Evolutionary conservation across 2,797 vertebrate species (phyloP), one percentile per base, ranked within the genome.

Genomic region (Malacoctenus gilli): DNA sequence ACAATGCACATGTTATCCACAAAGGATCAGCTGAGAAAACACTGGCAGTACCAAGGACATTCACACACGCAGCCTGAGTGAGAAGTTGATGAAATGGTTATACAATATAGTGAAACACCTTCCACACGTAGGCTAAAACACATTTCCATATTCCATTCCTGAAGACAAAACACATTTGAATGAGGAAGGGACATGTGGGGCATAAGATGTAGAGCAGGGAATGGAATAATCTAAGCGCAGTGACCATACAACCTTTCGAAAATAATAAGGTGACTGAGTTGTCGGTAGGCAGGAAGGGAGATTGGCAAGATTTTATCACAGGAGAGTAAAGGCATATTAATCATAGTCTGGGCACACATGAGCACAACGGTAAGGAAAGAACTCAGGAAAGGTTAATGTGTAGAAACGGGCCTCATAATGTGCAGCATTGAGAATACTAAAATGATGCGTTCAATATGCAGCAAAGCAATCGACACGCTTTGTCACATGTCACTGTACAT

Each of bases 61-160:
- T 32, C 15, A 20, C 49, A 47, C 72, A 59, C 53, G 47, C 43
- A 56, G 54, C 41, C 57, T 32, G 22, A 37, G 31, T 67, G 49
- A 47, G 69, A 71, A 78, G 78, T 72, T 69, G 63, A 85, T 84
- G 77, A 83, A 80, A 86, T 82, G 72, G 53, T 75, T 67, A 53
- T 60, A 54, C 14, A 37, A 74, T 69, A 77, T 14, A 60, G 40
- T 65, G 68, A 85, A 85, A 79, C 76, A 71, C 73, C 75, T 71
- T 66, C 66, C 57, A 16, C 53, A 71, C 66, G 68, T 67, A 68
- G 59, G 67, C 74, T 69, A 36, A 79, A 72, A 55, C 25, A 40
- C 60, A 84, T 86, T 89, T 89, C 77, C 84, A 89, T 88, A 84
- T 89, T 79, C 84, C 68, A 86, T 87, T 87, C 56, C 71, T 77